These are phyloP conservation scores for Thamnaconus septentrionalis DNA, from an alignment of 2,113 vertebrate species.

Conservation along the genomic window DNA sequence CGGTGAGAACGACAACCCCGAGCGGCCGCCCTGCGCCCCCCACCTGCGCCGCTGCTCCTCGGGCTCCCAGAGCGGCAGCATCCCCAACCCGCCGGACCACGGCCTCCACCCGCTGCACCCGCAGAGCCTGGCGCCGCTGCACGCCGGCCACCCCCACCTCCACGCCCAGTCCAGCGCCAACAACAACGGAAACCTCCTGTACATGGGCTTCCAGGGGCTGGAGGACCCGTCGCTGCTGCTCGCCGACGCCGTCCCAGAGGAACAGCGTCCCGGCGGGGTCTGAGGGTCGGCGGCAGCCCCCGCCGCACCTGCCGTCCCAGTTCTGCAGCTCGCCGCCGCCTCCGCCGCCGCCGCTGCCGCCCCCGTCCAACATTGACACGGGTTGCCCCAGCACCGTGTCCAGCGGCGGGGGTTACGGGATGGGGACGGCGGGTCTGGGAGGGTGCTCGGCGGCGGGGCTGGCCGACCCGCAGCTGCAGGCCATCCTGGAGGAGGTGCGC, in stretches of 20 bases:
- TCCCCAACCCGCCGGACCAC: constrained; percentile 68
- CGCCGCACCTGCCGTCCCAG: constrained; percentile 81
- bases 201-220: constrained; percentile 78
- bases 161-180: constrained; percentile 69
- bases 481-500: constrained; percentile 79
- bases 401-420: constrained; percentile 80
- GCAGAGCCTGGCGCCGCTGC: constrained; percentile 68
- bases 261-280: constrained; percentile 55
- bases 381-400: constrained; percentile 76
- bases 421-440: constrained; percentile 76
- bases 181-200: constrained; percentile 79
- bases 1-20: constrained; percentile 71
- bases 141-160: constrained; percentile 65
- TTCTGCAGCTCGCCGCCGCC: constrained; percentile 74
- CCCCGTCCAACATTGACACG: constrained; percentile 66
- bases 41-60: constrained; percentile 78
- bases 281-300: constrained; percentile 80
- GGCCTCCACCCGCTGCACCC: constrained; percentile 71
- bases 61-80: constrained; percentile 73
- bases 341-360: constrained; percentile 51
- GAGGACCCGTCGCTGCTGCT: constrained; percentile 70
- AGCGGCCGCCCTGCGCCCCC: constrained; percentile 75
- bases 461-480: constrained; percentile 78
- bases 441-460: constrained; percentile 52
- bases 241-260: constrained; percentile 62